Percentiles rank a stretch among this genome's conserved stretches.
Evolutionary conservation across 2,888 invertebrate species (phyloP).

Genomic region (Steinernema carpocapsae): DNA sequence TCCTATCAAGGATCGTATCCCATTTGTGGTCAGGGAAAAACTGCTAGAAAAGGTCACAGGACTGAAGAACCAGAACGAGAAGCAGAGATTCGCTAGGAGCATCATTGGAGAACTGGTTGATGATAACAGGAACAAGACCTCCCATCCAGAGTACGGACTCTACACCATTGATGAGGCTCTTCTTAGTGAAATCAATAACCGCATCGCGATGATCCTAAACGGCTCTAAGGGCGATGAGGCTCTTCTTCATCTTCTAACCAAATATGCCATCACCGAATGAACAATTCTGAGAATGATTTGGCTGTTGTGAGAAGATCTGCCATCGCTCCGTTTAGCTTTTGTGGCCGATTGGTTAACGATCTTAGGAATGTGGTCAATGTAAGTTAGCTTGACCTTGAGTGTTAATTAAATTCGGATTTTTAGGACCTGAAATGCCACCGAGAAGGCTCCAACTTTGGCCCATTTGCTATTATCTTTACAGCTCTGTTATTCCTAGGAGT

Average conservation of each 20-base stretch:
- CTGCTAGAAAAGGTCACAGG: conserved; percentile 19
- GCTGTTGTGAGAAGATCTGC: conserved; percentile 50
- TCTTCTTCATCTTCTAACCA: conserved; percentile 35
- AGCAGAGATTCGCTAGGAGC: neutral
- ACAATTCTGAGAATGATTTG: conserved; percentile 38
- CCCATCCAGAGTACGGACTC: conserved; percentile 34
- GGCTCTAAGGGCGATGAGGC: conserved; percentile 39
- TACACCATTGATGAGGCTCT: conserved; percentile 61
- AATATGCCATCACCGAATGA: conserved; percentile 40
- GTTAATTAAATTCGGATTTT: conserved; percentile 1
- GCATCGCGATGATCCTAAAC: conserved; percentile 40
- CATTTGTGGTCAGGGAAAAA: conserved; percentile 20
- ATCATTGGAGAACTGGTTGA: conserved; percentile 30
- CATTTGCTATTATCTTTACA: conserved; percentile 63
- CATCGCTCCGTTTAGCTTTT: conserved; percentile 65
- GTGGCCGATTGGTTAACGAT: conserved; percentile 61
- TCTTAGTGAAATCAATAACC: conserved; percentile 45
- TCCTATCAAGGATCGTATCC: conserved; percentile 51
- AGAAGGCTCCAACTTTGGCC: conserved; percentile 55
- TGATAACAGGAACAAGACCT: neutral
- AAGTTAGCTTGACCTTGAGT: conserved; percentile 12
- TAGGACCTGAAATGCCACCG: conserved; percentile 56
- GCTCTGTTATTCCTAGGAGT: conserved; percentile 65
- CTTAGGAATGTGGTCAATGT: conserved; percentile 57
- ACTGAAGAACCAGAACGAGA: neutral